These are phyloP conservation scores for Crossaster papposus DNA, from an alignment of 53 echinoderm and acorn worm species.

Conservation along the genomic window DNA sequence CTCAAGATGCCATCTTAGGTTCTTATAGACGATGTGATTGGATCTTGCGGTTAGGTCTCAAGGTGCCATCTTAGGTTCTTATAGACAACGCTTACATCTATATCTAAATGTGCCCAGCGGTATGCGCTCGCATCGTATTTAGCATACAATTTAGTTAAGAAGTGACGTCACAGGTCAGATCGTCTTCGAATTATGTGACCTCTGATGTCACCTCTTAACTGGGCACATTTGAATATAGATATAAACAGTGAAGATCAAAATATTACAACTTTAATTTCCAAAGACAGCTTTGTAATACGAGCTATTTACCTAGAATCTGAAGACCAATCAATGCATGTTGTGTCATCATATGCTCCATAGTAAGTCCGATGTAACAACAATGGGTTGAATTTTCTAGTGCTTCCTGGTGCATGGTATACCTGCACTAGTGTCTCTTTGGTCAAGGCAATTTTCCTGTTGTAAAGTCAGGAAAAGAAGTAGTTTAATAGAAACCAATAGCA, in stretches of 20 bases:
- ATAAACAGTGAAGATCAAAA: no score
- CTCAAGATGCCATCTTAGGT: no score
- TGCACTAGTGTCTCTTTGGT: constrained; percentile 81
- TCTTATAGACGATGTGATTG: no score
- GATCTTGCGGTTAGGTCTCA: not conserved
- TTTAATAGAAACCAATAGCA: not conserved
- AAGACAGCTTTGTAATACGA: no score
- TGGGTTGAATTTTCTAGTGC: constrained; percentile 84
- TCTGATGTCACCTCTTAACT: no score
- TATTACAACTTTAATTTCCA: no score
- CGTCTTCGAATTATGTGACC: no score
- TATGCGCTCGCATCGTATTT: no score
- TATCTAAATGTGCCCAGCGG: not conserved
- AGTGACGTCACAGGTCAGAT: no score
- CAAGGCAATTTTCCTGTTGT: constrained; percentile 81
- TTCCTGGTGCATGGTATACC: constrained; percentile 83
- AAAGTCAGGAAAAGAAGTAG: not conserved
- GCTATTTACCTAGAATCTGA: constrained; percentile 86
- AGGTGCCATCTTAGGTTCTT: no score
- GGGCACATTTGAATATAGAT: no score
- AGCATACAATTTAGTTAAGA: no score
- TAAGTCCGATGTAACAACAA: constrained; percentile 78
- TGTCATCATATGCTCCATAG: constrained; percentile 94
- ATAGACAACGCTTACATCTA: not conserved
- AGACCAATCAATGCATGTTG: constrained; percentile 96